A percentile compares a stretch with the other conserved stretches of the same genome.
phyloP scores from a whole-genome alignment of 1,140 invertebrate genomes.

The Andricus grossulariae region DNA sequence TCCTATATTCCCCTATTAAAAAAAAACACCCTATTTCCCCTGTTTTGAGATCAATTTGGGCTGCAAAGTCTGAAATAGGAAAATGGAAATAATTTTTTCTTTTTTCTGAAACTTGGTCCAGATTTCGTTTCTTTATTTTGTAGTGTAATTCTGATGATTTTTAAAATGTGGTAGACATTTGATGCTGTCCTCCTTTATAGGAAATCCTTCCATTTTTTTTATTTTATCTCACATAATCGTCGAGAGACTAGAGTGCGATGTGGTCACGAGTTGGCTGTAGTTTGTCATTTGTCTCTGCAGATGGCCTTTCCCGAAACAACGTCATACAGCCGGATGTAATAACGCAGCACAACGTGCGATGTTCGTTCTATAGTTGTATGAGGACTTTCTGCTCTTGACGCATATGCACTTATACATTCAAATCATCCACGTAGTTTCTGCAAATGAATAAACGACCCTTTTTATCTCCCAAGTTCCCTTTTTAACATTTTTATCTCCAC shows the following conservation, averaged over 20 bases:
- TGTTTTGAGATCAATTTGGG: too few species aligned
- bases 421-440: constrained; percentile 4
- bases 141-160: not conserved
- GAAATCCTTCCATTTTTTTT: not conserved
- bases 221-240: not conserved
- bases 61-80: too few species aligned
- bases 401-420: not conserved
- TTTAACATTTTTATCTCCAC: not conserved
- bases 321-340: constrained; percentile 20
- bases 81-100: too few species aligned
- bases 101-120: too few species aligned
- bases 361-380: constrained; percentile 24
- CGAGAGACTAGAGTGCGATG: not conserved
- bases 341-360: constrained; percentile 26
- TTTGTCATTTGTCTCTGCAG: constrained; percentile 55
- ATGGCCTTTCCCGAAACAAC: constrained; percentile 45
- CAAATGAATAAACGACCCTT: constrained; percentile 1
- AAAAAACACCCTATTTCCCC: too few species aligned
- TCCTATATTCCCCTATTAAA: too few species aligned
- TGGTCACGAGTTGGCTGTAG: constrained; percentile 49
- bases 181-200: constrained; percentile 1
- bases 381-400: constrained; percentile 22
- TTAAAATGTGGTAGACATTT: constrained; percentile 1
- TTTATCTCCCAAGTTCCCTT: not conserved
- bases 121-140: too few species aligned